Percentiles rank a stretch among this genome's conserved stretches.
Evolutionary conservation across 2,888 invertebrate species (phyloP).

Genomic region (Alloscopus bannaensis): DNA sequence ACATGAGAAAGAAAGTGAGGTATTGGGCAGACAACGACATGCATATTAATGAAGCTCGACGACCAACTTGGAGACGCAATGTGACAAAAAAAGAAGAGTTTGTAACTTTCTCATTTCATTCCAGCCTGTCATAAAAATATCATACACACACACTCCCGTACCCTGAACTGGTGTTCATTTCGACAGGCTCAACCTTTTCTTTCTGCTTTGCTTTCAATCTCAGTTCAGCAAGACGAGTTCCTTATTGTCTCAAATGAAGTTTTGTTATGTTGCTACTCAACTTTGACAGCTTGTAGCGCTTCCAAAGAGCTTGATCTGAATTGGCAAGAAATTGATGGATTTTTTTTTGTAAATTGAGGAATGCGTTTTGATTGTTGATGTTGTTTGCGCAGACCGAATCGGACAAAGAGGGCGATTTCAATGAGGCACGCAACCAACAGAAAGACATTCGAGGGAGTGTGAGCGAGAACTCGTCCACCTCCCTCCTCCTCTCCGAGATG

Average conservation of each 20-base stretch:
- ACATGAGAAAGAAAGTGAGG: too few species aligned
- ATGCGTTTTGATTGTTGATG: constrained; percentile 9
- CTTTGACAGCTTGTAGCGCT: not conserved
- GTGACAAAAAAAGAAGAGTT: too few species aligned
- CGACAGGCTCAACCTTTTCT: too few species aligned
- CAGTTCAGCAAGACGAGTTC: too few species aligned
- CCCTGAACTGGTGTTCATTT: too few species aligned
- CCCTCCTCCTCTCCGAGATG: constrained; percentile 70
- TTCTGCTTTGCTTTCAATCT: too few species aligned
- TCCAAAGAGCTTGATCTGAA: not conserved
- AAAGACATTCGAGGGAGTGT: constrained; percentile 73
- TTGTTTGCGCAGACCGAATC: constrained; percentile 79
- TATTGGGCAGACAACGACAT: constrained; percentile 39
- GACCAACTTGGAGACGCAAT: too few species aligned
- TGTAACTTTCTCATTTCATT: too few species aligned
- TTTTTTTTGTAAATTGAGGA: not conserved
- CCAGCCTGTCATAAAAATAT: too few species aligned
- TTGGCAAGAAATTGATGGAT: not conserved
- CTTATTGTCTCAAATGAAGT: too few species aligned
- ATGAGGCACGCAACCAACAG: constrained; percentile 67
- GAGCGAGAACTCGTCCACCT: constrained; percentile 73
- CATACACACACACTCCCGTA: too few species aligned
- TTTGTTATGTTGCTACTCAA: too few species aligned
- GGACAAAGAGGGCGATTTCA: constrained; percentile 80
- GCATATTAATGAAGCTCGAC: constrained; percentile 53